phyloP scores from a whole-genome alignment of 1,140 invertebrate genomes.

The Ctenoplectra terminalis region DNA sequence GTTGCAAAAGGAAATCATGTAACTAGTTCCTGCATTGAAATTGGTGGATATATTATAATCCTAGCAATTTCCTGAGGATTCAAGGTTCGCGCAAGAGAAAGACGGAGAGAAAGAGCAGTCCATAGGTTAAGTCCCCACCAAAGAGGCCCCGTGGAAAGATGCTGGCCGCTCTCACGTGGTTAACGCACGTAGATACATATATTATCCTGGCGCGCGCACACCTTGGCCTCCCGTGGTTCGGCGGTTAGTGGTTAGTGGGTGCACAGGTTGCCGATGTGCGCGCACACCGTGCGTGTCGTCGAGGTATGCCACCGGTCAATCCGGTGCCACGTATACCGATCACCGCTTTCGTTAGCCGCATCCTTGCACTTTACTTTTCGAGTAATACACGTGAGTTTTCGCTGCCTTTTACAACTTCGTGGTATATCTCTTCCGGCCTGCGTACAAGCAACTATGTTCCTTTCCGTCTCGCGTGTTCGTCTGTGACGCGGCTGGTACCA shows the following conservation, averaged over 20 bases:
- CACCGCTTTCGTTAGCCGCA: constrained; percentile 62
- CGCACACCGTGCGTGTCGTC: constrained; percentile 58
- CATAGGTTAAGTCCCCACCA: constrained; percentile 60
- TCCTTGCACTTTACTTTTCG: constrained; percentile 30
- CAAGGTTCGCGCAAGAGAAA: constrained; percentile 32
- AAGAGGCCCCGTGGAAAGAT: constrained; percentile 64
- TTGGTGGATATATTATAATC: constrained; percentile 9
- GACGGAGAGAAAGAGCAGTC: constrained; percentile 44
- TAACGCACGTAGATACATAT: constrained; percentile 75
- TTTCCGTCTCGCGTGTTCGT: not conserved
- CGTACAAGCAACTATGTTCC: too few species aligned
- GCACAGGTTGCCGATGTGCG: constrained; percentile 72
- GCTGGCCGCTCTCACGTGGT: constrained; percentile 73
- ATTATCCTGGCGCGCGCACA: constrained; percentile 75
- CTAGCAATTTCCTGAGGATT: constrained; percentile 33
- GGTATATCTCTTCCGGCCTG: not conserved
- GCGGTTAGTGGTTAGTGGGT: constrained; percentile 76
- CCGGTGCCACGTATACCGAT: constrained; percentile 51
- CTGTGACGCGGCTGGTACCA: constrained; percentile 15
- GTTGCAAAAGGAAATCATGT: not conserved
- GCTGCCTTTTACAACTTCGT: constrained; percentile 11
- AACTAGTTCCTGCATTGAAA: not conserved
- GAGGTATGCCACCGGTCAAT: constrained; percentile 48
- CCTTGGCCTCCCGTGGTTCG: constrained; percentile 69
- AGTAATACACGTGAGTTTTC: constrained; percentile 1